Base-by-base conservation (phyloP, 2,797 vertebrate species). In the Pseudopleuronectes americanus region DNA sequence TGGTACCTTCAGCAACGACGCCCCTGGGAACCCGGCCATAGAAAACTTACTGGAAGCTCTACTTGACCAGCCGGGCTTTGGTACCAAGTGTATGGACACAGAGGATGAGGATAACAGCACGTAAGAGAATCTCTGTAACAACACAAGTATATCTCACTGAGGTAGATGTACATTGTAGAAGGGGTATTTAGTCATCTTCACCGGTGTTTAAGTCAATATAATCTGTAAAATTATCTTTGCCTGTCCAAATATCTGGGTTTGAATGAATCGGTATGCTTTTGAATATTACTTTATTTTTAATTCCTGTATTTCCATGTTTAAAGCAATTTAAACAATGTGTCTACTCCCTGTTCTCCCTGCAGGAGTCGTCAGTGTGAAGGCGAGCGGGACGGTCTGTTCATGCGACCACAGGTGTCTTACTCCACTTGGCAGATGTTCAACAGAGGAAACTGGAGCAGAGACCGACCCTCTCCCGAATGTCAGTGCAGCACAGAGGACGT, bases 31-130 rank as follows among this genome's bases (percentile, higher is more conserved):
- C 54, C 68, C 87, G 0, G 80, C 61, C 13, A 82, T 90, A 0
- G 68, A 90, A 4, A 90, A 61, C 62, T 90, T 98, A 54, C 88
- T 97, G 2, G 59, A 88, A 0, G 93, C 94, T 0, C 91, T 99
- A 51, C 89, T 98, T 64, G 88, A 87, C 0, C 90, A 88, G 23
- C 96, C 96, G 0, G 95, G 96, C 6, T 96, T 97, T 41, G 95
- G 95, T 47, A 95, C 93, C 19, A 88, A 86, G 54, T 92, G 93
- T 76, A 90, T 94, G 90, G 90, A 90, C 33, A 83, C 71, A 33
- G 83, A 73, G 2, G 68, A 87, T 3, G 73, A 79, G 19, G 67
- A 88, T 19, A 82, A 81, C 53, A 85, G 28, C 60, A 84, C 24
- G 95, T 95, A 90, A 82, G 79, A 69, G 19, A 8, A 54, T 28